Evolutionary conservation across 2,797 vertebrate species (phyloP).

Genomic region (Semotilus atromaculatus): DNA sequence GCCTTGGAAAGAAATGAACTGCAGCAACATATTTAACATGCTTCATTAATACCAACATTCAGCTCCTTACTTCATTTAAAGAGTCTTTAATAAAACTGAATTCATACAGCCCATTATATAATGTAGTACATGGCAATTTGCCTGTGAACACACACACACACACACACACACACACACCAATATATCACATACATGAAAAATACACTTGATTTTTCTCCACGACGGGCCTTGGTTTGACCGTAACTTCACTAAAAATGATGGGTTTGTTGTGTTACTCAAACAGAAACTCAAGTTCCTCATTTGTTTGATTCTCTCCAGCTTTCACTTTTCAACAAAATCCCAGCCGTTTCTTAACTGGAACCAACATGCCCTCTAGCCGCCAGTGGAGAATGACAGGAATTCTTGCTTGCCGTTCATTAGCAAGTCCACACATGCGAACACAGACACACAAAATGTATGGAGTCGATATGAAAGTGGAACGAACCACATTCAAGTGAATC

Average conservation of each 20-base stretch:
- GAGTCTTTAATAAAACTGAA: too few species aligned
- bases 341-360: not conserved
- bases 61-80: too few species aligned
- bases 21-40: not conserved
- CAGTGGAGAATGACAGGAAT: conserved; percentile 1
- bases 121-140: not conserved
- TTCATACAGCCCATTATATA: too few species aligned
- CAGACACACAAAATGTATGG: not conserved
- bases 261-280: conserved; percentile 33
- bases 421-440: conserved; percentile 8
- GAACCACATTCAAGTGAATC: not conserved
- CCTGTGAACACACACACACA: too few species aligned
- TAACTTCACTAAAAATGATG: not conserved
- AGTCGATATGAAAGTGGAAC: conserved; percentile 8
- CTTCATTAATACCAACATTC: not conserved
- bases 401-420: not conserved
- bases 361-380: not conserved
- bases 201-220: not conserved
- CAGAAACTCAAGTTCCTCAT: conserved; percentile 7
- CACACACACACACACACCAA: too few species aligned
- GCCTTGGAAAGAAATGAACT: not conserved
- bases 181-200: too few species aligned
- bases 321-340: conserved; percentile 7
- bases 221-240: not conserved
- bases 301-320: conserved; percentile 27